Evolutionary conservation across 2,888 invertebrate species (phyloP), one percentile per base, ranked within the genome.

Genomic region (Eremobia ochroleuca): DNA sequence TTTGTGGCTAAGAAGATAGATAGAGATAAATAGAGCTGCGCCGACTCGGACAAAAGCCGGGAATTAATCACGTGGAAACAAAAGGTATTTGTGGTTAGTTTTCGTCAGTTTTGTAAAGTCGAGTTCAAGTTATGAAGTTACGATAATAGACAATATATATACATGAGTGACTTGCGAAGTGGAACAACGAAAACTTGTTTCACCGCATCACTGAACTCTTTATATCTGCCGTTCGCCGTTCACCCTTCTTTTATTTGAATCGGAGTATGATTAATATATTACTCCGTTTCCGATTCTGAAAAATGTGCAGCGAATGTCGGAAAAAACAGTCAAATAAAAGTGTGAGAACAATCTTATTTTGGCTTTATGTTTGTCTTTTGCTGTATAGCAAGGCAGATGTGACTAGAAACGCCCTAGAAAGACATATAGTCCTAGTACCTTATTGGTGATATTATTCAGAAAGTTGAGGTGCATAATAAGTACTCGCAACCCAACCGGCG

Each of bases 191-290:
- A 81, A 91, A 91, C 85, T 91, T 92, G 87, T 89, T 90, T 91
- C 89, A 85, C 83, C 91, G 92, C 90, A 84, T 89, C 91, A 89
- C 85, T 92, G 92, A 89, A 83, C 91, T 85, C 91, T 91, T 92
- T 91, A 90, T 90, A 79, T 88, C 81, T 85, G 87, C 89, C 88
- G 87, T 89, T 90, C 74, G 59, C 66, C 37, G 46, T 79, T 76
- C 75, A 77, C 58, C 74, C 69, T 74, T 67, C 61, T 76, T 82
- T 74, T 77, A 85, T 81, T 77, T 71, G 62, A 77, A 74, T 77
- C 61, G 52, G 55, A 72, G 68, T 52, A 71, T 77, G 76, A 77
- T 83, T 85, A 73, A 83, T 85, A 76, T 71, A 67, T 81, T 55
- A 59, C 58, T 9, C 70, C 37, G 8, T 64, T 67, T 65, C 37